These are phyloP conservation scores for Pseudochromis fuscus DNA, from an alignment of 2,797 vertebrate species.

Conservation along the genomic window DNA sequence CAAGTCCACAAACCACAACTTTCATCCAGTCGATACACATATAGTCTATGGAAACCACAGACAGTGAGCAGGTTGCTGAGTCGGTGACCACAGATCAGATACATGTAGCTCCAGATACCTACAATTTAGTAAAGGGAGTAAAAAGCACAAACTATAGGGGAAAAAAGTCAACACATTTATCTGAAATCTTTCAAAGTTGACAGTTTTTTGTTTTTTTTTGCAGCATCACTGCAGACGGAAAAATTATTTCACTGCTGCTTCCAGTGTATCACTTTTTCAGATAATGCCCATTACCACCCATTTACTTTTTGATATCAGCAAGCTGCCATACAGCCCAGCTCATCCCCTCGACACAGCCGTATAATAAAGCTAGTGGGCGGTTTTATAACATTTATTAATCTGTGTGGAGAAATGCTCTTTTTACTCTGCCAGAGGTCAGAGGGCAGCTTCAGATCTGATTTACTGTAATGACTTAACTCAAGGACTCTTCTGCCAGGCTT, in stretches of 20 bases:
- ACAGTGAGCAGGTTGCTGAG: no score
- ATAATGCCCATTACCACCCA: constrained; percentile 7
- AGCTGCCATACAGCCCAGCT: constrained; percentile 9
- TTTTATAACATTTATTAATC: constrained; percentile 32
- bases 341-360: background rate
- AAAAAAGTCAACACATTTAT: no score
- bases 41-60: no score
- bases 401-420: constrained; percentile 18
- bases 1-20: no score
- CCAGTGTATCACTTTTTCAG: constrained; percentile 4
- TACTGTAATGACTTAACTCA: constrained; percentile 34
- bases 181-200: constrained; percentile 6
- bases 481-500: constrained; percentile 18
- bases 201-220: constrained; percentile 9
- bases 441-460: constrained; percentile 33
- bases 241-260: constrained; percentile 13
- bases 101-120: no score
- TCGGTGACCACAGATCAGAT: no score
- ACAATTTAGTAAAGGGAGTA: no score
- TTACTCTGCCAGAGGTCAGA: constrained; percentile 29
- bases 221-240: background rate
- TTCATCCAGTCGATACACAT: no score
- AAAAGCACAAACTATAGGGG: no score
- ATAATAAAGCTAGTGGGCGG: constrained; percentile 9
- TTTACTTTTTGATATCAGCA: constrained; percentile 10